phyloP scores from a whole-genome alignment of 2,113 vertebrate genomes.

The Ciconia maguari region DNA sequence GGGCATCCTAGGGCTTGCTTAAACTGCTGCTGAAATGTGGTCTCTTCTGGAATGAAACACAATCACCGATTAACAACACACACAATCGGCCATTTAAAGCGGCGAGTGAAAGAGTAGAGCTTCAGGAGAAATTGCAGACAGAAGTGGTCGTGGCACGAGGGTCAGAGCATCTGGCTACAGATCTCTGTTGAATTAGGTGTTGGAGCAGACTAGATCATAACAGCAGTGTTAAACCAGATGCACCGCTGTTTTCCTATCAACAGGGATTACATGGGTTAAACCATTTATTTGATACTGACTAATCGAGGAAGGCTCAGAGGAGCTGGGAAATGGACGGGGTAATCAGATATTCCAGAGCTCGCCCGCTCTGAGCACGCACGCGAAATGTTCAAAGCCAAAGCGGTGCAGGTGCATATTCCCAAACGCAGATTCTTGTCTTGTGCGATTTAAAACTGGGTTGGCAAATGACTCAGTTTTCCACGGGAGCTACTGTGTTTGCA shows the following conservation, averaged over 20 bases:
- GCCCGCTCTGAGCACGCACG: background rate
- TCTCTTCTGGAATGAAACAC: background rate
- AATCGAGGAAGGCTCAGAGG: background rate
- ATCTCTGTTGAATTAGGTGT: background rate
- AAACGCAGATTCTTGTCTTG: background rate
- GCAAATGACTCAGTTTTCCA: background rate
- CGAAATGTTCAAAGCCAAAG: background rate
- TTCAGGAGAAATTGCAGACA: background rate
- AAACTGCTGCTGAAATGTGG: background rate
- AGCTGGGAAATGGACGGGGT: background rate
- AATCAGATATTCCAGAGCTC: background rate
- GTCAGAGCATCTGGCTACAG: background rate
- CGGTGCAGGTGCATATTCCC: slow-evolving; percentile 50
- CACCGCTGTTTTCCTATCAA: background rate
- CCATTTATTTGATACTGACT: slow-evolving; percentile 18
- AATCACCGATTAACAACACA: background rate
- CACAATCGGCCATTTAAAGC: background rate
- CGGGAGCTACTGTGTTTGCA: background rate
- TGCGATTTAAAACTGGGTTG: background rate
- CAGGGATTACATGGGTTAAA: slow-evolving; percentile 1
- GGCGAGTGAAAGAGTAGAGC: background rate
- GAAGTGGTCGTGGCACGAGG: rapidly evolving
- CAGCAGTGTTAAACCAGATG: background rate
- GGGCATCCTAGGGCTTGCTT: background rate
- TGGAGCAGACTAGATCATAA: background rate